Conservation (phyloP, 2,113 vertebrate species). For the Rhadina sibilatrix region DNA sequence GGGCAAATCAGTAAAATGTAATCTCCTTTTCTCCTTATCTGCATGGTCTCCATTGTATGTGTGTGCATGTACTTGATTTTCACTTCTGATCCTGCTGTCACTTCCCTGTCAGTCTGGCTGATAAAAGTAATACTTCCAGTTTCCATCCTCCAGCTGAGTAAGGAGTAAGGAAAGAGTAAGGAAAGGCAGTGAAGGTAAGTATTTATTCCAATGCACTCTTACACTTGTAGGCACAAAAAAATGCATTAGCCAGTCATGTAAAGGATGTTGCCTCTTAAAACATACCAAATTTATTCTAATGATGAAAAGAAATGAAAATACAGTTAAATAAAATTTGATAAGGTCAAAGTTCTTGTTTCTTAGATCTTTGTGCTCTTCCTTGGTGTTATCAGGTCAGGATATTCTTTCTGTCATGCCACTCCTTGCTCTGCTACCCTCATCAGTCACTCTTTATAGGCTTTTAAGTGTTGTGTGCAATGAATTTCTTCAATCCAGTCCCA, state of each 20-base stretch:
- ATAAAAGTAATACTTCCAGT: neutral
- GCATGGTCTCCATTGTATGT: too few species aligned
- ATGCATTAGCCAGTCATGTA: neutral
- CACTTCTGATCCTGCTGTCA: neutral
- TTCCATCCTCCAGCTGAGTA: neutral
- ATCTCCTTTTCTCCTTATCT: neutral
- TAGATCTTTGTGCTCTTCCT: neutral
- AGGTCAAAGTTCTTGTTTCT: neutral
- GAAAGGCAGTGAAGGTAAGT: neutral
- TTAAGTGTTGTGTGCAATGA: neutral
- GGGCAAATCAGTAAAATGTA: neutral
- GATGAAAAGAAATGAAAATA: neutral
- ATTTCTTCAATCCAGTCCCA: neutral
- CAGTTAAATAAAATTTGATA: neutral
- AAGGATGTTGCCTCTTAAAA: neutral
- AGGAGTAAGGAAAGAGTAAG: neutral
- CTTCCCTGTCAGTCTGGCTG: neutral
- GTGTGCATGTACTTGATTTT: neutral
- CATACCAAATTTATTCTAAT: neutral
- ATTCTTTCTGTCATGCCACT: neutral
- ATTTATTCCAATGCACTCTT: neutral
- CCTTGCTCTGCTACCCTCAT: neutral
- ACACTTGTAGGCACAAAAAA: neutral
- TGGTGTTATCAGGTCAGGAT: neutral
- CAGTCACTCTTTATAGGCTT: slow-evolving; percentile 6